Base-by-base conservation (phyloP, 1,140 invertebrate genomes). In the Leptopilina clavipes region DNA sequence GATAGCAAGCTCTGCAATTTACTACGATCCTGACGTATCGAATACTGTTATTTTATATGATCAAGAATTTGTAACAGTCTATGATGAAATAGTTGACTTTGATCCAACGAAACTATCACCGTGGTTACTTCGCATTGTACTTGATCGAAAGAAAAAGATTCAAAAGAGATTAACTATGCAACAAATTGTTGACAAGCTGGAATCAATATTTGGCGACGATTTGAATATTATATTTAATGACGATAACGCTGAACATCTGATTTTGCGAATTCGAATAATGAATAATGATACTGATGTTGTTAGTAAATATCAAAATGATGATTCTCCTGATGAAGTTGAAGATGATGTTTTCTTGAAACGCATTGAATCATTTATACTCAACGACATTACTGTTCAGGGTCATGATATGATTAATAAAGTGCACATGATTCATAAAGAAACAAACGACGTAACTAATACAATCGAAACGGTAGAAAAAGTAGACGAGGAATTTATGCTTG, bases 111-210 rank as follows among this genome's bases (percentile, higher is more conserved):
- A 97, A 82, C 98, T 99, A 79, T 99, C 98, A 1, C 98, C 98
- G 0, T 99, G 99, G 99, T 87, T 99, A n/a, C 91, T 99, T 8
- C 95, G 99, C 92, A 98, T 99, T 81, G 98, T 99, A 87, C 91
- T 99, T 45, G 98, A 99, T 89, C 94, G 98, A 72, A 99, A 99
- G 88, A 93, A 98, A 85, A 99, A 99, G 98, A 99, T 97, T 18
- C 99, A 99, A 91, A 99, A 99, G 84, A 99, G 99, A 91, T 91
- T 99, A 25, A 99, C n/a, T 7, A 99, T 99, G 98, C 98, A 99
- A 91, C 97, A 99, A 87, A 99, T 99, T 82, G 98, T 98, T 0
- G 98, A 99, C 88, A 99, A 99, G 89, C 99, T 99, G 70, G 99
- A 99, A 86, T 96, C 97, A 76, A 98, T 98, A 18, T 99, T 99